Conservation (phyloP, 2,113 vertebrate species). For the Pseudonaja textilis region DNA sequence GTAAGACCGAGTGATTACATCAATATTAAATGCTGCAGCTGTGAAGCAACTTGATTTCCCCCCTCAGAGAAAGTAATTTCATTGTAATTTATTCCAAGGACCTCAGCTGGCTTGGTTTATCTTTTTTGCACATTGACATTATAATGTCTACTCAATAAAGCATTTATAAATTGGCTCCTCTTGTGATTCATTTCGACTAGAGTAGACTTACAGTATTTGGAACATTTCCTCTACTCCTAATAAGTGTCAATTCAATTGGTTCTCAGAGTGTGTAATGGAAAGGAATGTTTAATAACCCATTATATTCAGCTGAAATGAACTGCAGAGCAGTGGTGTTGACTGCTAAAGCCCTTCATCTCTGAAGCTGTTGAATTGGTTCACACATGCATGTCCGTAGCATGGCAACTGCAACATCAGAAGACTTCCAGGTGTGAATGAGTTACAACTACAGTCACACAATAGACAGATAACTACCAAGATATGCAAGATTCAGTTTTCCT, state of each 20-base stretch:
- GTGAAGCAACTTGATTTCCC: not conserved
- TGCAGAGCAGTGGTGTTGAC: not conserved
- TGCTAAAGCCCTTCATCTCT: not conserved
- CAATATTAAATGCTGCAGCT: conserved; percentile 29
- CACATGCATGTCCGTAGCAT: not conserved
- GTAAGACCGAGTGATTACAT: conserved; percentile 11
- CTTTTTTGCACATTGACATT: conserved; percentile 17
- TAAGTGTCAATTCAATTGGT: conserved; percentile 10
- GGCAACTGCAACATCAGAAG: not conserved
- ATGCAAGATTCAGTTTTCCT: not conserved
- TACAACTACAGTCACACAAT: not conserved
- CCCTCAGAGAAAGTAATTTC: conserved; percentile 5
- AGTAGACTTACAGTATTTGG: not conserved
- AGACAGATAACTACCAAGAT: not conserved
- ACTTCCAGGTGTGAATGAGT: not conserved
- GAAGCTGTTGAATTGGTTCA: not conserved
- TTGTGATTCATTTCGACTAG: conserved; percentile 24
- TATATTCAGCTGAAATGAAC: not conserved
- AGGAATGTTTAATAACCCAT: conserved; percentile 3
- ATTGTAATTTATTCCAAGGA: conserved; percentile 25
- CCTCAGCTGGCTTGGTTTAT: conserved; percentile 8
- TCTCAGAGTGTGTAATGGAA: not conserved
- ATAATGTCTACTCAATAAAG: not conserved
- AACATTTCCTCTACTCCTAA: conserved; percentile 18
- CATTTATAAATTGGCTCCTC: conserved; percentile 30